These are phyloP conservation scores for Anser brachyrhynchus DNA, from an alignment of 2,113 vertebrate species.

Conservation along the genomic window DNA sequence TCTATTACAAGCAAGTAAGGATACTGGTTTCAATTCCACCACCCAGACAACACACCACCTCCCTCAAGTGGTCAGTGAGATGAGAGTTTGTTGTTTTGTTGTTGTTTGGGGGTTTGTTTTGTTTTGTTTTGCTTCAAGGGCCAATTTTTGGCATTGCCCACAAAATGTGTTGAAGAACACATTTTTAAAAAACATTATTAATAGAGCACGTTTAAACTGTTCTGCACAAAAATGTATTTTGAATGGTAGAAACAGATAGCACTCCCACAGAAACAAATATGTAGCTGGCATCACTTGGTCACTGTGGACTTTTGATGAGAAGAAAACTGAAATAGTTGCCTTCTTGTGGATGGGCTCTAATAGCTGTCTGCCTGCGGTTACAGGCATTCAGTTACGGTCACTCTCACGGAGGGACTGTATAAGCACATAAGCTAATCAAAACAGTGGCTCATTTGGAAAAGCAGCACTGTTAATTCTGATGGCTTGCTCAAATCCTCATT, in stretches of 20 bases:
- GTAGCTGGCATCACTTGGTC: neutral
- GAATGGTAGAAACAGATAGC: neutral
- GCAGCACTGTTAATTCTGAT: conserved; percentile 43
- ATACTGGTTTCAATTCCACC: neutral
- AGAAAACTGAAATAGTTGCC: neutral
- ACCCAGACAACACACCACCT: conserved; percentile 73
- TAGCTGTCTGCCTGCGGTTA: conserved; percentile 11
- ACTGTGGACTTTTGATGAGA: neutral
- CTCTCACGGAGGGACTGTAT: neutral
- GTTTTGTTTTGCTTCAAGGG: conserved; percentile 39
- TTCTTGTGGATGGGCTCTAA: conserved; percentile 37
- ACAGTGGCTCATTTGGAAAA: conserved; percentile 40
- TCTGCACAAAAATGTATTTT: neutral
- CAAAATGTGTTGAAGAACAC: neutral
- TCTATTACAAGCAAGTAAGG: conserved; percentile 31
- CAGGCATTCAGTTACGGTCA: conserved; percentile 9
- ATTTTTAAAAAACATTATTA: neutral
- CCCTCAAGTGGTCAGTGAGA: conserved; percentile 74
- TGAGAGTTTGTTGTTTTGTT: neutral
- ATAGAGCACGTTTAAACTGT: neutral
- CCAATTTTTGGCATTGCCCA: conserved; percentile 3
- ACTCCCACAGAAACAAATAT: neutral
- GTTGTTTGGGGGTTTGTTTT: neutral
- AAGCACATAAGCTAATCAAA: conserved; percentile 48
- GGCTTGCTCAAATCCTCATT: conserved; percentile 47